Evolutionary conservation across 2,797 vertebrate species (phyloP).

Genomic region (Pelodytes ibericus): DNA sequence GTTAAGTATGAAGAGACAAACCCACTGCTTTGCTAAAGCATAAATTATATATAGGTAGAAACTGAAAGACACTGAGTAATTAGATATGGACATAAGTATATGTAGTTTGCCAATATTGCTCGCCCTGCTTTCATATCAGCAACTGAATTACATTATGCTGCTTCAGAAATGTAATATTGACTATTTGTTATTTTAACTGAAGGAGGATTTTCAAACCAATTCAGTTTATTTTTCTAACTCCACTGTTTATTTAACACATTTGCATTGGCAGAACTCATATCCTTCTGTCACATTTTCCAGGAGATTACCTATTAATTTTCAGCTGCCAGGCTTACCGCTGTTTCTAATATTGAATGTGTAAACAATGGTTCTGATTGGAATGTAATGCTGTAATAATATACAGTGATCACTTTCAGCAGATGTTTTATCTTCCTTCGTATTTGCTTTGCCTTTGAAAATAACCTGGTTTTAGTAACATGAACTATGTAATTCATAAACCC

Average conservation of each 20-base stretch:
- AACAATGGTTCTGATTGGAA: slow-evolving; percentile 61
- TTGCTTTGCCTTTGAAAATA: slow-evolving; percentile 66
- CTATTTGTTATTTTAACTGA: slow-evolving; percentile 22
- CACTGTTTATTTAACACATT: slow-evolving; percentile 64
- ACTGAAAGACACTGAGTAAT: not conserved
- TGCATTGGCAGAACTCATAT: slow-evolving; percentile 58
- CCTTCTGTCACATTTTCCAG: slow-evolving; percentile 60
- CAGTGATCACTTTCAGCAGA: slow-evolving; percentile 60
- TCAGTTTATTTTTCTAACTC: slow-evolving; percentile 48
- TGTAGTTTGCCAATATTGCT: not conserved
- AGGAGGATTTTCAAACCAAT: slow-evolving; percentile 31
- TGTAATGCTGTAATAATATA: slow-evolving; percentile 59
- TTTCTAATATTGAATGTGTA: slow-evolving; percentile 63
- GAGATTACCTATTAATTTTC: slow-evolving; percentile 68
- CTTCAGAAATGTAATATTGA: slow-evolving; percentile 21
- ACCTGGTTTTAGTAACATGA: slow-evolving; percentile 60
- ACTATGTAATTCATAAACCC: slow-evolving; percentile 58
- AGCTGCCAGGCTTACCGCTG: slow-evolving; percentile 58
- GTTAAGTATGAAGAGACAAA: too few species aligned
- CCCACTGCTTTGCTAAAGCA: too few species aligned
- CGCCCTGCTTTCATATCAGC: not conserved
- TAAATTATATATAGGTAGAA: not conserved
- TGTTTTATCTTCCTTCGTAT: slow-evolving; percentile 67
- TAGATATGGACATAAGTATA: not conserved
- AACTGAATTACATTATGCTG: not conserved